These are phyloP conservation scores for Chloebia gouldiae DNA, from an alignment of 2,113 vertebrate genomes.

Conservation along the genomic window DNA sequence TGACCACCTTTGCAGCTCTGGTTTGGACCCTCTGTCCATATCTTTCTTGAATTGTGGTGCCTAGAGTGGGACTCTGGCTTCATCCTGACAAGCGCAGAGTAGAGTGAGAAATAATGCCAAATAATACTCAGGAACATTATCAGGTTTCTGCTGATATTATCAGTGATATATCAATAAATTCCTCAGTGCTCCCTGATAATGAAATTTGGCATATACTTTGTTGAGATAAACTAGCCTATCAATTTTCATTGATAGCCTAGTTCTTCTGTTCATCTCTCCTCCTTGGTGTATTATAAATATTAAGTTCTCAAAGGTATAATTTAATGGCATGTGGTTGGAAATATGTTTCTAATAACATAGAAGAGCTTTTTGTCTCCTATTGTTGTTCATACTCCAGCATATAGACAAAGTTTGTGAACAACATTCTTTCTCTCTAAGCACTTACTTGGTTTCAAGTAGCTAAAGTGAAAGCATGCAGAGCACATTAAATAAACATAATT, in stretches of 20 bases:
- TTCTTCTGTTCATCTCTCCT: background rate
- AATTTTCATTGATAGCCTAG: background rate
- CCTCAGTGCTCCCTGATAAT: background rate
- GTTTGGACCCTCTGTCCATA: background rate
- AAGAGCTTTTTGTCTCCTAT: background rate
- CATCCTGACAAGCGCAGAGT: background rate
- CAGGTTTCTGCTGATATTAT: background rate
- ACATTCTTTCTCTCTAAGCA: background rate
- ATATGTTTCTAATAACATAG: background rate
- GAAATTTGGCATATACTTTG: background rate
- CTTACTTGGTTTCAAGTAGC: background rate
- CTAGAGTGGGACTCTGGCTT: background rate
- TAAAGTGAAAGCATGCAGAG: background rate
- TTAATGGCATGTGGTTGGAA: background rate
- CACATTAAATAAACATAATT: background rate
- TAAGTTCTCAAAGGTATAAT: background rate
- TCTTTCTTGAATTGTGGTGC: background rate
- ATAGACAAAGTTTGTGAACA: background rate
- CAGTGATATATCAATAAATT: background rate
- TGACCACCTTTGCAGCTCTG: background rate
- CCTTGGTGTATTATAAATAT: background rate
- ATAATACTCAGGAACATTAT: background rate
- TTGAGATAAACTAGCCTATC: background rate
- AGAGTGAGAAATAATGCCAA: background rate
- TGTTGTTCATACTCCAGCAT: background rate